phyloP scores from a whole-genome alignment of 2,113 vertebrate genomes.

The Epinephelus fuscoguttatus region DNA sequence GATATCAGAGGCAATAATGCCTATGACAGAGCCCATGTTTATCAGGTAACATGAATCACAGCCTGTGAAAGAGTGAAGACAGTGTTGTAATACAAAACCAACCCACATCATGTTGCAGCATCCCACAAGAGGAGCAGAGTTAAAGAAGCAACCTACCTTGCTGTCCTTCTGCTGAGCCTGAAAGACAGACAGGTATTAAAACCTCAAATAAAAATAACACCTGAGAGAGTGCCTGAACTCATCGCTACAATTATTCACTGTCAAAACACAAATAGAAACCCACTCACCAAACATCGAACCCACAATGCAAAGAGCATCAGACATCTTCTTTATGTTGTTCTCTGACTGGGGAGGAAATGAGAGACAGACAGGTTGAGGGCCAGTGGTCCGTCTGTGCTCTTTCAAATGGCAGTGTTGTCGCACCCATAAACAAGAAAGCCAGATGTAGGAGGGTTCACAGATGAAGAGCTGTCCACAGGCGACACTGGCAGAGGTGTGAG shows the following conservation, averaged over 20 bases:
- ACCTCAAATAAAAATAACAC: background rate
- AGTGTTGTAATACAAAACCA: background rate
- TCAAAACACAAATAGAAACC: background rate
- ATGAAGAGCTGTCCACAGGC: background rate
- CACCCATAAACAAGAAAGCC: constrained; percentile 21
- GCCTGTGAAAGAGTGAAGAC: constrained; percentile 63
- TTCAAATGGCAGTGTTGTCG: background rate
- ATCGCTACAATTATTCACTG: background rate
- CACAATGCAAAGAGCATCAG: constrained; percentile 59
- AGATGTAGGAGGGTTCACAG: background rate
- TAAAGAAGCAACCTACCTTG: constrained; percentile 66
- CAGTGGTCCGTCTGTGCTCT: constrained; percentile 7
- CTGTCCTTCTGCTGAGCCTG: constrained; percentile 74
- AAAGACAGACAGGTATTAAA: constrained; percentile 31
- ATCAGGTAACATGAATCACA: constrained; percentile 81
- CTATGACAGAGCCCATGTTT: constrained; percentile 72
- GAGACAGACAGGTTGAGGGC: background rate
- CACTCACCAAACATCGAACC: constrained; percentile 79
- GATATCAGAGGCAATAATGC: constrained; percentile 80
- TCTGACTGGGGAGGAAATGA: constrained; percentile 32
- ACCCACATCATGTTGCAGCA: background rate
- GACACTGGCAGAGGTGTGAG: background rate
- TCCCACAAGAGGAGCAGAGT: background rate
- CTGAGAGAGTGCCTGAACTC: background rate
- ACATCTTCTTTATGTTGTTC: constrained; percentile 65